Conservation (phyloP, 2,113 vertebrate species). For the Nipponia nippon region DNA sequence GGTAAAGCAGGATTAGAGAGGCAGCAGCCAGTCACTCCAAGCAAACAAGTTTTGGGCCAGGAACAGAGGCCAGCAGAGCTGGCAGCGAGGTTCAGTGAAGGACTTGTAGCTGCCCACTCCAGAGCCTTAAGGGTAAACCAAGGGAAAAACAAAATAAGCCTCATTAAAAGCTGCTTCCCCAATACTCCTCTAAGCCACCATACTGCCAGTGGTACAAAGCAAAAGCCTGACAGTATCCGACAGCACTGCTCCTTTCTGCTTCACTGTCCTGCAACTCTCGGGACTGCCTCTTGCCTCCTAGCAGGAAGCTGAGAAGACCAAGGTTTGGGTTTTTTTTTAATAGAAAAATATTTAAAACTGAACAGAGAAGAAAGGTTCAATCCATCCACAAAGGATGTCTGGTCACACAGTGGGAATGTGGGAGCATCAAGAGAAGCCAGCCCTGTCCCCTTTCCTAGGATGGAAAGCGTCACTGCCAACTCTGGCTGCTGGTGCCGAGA, state of each 20-base stretch:
- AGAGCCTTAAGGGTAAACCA: background rate
- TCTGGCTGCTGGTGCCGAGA: background rate
- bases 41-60: background rate
- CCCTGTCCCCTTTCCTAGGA: background rate
- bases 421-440: background rate
- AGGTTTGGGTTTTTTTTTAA: background rate
- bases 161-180: background rate
- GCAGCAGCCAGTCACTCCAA: background rate
- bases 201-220: background rate
- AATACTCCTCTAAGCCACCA: background rate
- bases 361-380: background rate
- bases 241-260: background rate
- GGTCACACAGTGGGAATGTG: background rate
- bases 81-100: background rate
- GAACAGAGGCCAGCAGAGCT: background rate
- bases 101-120: background rate
- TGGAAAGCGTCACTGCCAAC: background rate
- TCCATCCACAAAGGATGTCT: background rate
- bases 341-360: background rate
- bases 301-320: background rate
- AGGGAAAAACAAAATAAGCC: background rate
- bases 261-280: background rate
- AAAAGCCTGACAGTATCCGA: background rate
- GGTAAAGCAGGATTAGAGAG: background rate
- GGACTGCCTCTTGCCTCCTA: background rate